phyloP scores from a whole-genome alignment of 2,888 invertebrate genomes.

The Linnaemya tessellans region DNA sequence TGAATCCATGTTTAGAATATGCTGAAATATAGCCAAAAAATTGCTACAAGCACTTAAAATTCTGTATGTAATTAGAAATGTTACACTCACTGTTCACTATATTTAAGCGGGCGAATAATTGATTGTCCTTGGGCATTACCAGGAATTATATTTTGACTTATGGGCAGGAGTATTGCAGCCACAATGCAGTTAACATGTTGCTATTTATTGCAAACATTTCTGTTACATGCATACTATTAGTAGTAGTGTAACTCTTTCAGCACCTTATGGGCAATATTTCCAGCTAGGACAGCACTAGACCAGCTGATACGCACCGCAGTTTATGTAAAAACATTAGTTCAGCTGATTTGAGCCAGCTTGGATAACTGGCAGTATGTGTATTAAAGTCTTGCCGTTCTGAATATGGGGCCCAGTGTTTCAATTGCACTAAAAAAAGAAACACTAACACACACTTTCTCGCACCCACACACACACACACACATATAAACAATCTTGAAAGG shows the following conservation, averaged over 20 bases:
- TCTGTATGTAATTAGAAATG: background rate
- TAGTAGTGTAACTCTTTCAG: background rate
- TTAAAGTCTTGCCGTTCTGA: too few relatives aligned
- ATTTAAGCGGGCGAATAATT: background rate
- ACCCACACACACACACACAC: background rate
- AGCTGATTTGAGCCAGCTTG: too few relatives aligned
- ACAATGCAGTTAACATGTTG: slow-evolving; percentile 39
- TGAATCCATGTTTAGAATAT: background rate
- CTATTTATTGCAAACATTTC: slow-evolving; percentile 12
- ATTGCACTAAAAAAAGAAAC: too few relatives aligned
- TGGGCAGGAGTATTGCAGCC: slow-evolving; percentile 2
- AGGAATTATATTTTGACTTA: slow-evolving; percentile 3
- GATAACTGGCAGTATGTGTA: too few relatives aligned
- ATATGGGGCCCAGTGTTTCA: too few relatives aligned
- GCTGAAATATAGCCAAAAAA: background rate
- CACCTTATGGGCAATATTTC: background rate
- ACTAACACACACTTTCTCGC: background rate
- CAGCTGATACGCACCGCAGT: too few relatives aligned
- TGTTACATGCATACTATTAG: background rate
- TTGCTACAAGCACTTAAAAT: background rate
- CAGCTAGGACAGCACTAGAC: too few relatives aligned
- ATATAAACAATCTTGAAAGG: too few relatives aligned
- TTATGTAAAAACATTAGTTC: too few relatives aligned
- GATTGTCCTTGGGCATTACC: background rate
- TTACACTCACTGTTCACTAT: background rate